Evolutionary conservation across 2,888 invertebrate species (phyloP).

Genomic region (Tachina fera): DNA sequence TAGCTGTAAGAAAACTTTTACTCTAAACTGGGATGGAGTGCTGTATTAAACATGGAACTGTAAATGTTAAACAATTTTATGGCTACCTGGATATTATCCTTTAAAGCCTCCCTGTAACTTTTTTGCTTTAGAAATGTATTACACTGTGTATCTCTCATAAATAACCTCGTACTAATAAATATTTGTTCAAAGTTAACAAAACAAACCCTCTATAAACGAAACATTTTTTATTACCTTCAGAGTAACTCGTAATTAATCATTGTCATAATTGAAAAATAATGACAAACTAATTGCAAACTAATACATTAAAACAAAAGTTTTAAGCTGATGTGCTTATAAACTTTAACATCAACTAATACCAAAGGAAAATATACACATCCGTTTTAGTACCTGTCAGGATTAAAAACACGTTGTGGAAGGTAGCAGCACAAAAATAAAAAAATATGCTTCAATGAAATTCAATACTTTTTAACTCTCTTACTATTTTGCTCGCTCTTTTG

Average conservation of each 20-base stretch:
- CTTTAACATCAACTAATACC: neutral
- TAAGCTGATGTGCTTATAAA: neutral
- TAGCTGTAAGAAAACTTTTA: no score
- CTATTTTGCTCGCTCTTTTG: neutral
- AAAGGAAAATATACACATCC: conserved; percentile 3
- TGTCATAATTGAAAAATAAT: conserved; percentile 37
- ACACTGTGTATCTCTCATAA: no score
- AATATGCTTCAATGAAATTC: conserved; percentile 53
- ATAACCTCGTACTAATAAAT: no score
- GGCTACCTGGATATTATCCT: no score
- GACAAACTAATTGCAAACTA: conserved; percentile 25
- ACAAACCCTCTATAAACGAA: neutral
- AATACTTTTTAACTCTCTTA: neutral
- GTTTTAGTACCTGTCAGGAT: conserved; percentile 48
- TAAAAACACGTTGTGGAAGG: conserved; percentile 34
- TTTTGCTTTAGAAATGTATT: no score
- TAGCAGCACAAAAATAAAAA: neutral
- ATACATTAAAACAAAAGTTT: conserved; percentile 3
- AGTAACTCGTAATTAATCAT: conserved; percentile 41
- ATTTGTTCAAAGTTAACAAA: no score
- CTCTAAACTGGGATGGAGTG: no score
- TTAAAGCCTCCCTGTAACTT: no score
- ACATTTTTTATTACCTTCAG: neutral
- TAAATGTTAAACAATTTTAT: no score
- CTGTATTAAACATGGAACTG: no score